Evolutionary conservation across 2,113 vertebrate genomes (phyloP).

Genomic region (Bubo scandiacus): DNA sequence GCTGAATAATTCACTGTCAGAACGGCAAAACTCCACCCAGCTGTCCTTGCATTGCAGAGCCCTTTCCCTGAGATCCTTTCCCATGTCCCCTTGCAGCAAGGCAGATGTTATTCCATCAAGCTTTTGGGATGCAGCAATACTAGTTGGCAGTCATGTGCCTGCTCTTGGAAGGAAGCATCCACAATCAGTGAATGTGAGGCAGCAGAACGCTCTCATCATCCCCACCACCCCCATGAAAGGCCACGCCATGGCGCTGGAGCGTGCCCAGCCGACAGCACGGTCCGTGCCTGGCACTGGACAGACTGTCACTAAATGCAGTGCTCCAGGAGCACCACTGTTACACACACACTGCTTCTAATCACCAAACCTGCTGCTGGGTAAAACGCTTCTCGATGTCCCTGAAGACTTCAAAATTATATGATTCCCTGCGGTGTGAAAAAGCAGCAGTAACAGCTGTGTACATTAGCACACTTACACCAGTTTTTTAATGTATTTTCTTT

Average conservation of each 20-base stretch:
- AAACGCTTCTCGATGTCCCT: accelerated
- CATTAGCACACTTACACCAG: background rate
- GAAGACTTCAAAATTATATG: background rate
- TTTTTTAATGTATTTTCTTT: background rate
- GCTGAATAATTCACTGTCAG: background rate
- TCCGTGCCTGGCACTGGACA: accelerated
- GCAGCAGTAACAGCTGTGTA: background rate
- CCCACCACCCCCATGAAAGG: background rate
- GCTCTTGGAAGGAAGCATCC: background rate
- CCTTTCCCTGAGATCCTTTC: background rate
- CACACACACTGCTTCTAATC: background rate
- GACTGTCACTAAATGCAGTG: accelerated
- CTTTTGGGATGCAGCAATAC: background rate
- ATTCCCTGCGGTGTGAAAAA: background rate
- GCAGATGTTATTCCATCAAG: background rate
- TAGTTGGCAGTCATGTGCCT: accelerated
- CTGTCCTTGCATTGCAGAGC: background rate
- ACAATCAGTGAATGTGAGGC: accelerated
- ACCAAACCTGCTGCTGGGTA: background rate
- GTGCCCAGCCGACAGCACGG: accelerated
- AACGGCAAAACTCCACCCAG: background rate
- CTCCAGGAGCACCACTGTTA: accelerated
- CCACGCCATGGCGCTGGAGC: accelerated
- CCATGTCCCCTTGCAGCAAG: accelerated
- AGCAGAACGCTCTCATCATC: background rate